These are phyloP conservation scores for Oryzias dopingdopingensis DNA, from an alignment of 2,797 vertebrate species.

Conservation along the genomic window DNA sequence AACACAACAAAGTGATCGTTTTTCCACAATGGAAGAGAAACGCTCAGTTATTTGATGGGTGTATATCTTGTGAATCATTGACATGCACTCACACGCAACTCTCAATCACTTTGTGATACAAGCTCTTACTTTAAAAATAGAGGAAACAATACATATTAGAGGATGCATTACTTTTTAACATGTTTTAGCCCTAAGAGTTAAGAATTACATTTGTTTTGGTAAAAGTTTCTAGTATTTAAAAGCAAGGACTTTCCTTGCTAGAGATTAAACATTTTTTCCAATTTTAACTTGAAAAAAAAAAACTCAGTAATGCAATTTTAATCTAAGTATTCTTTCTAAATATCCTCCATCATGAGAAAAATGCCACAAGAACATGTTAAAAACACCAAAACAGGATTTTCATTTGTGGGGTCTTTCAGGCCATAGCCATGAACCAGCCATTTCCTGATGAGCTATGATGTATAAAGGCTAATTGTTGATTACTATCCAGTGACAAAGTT, in stretches of 20 bases:
- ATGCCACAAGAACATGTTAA: no score
- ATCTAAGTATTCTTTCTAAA: no score
- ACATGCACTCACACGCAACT: background rate
- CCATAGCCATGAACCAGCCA: slow-evolving; percentile 59
- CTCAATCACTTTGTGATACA: background rate
- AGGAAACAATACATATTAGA: background rate
- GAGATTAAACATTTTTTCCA: slow-evolving; percentile 28
- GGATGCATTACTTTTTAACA: background rate
- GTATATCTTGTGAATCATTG: slow-evolving; percentile 1
- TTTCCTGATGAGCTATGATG: slow-evolving; percentile 45
- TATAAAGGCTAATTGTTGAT: slow-evolving; percentile 65
- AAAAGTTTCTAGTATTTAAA: slow-evolving; percentile 21
- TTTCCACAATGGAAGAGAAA: background rate
- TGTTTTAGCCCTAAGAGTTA: slow-evolving; percentile 2
- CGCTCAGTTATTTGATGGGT: slow-evolving; percentile 4
- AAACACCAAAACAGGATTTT: slow-evolving; percentile 27
- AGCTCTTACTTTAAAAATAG: background rate
- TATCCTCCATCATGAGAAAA: no score
- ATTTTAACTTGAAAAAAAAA: no score
- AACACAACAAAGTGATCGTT: slow-evolving; percentile 6
- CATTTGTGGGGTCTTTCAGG: slow-evolving; percentile 47
- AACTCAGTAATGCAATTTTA: no score
- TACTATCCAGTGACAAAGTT: slow-evolving; percentile 51
- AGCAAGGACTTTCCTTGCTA: slow-evolving; percentile 36
- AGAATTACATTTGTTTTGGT: slow-evolving; percentile 1